A percentile compares a stretch with the other conserved stretches of the same genome.
phyloP scores from a whole-genome alignment of 2,797 vertebrate species.

The Anguilla anguilla region DNA sequence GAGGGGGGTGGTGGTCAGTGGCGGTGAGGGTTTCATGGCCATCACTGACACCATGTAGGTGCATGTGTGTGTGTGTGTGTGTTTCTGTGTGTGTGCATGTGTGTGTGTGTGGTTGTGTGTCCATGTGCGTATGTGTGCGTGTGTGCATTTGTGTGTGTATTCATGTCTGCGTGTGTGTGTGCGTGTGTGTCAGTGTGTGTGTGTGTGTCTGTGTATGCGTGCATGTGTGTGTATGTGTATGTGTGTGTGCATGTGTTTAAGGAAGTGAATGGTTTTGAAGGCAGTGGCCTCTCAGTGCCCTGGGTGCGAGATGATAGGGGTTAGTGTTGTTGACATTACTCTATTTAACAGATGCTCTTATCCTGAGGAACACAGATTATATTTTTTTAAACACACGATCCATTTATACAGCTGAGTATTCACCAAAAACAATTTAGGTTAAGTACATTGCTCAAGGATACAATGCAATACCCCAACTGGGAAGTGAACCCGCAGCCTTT shows the following conservation, averaged over 20 bases:
- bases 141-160: too few relatives aligned
- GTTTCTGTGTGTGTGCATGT: too few relatives aligned
- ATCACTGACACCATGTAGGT: neutral
- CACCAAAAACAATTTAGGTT: neutral
- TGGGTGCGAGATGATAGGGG: neutral
- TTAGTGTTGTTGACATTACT: neutral
- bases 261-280: neutral
- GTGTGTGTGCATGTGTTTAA: neutral
- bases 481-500: neutral
- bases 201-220: neutral
- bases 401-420: conserved; percentile 9
- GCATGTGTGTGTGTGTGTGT: neutral
- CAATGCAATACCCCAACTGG: neutral
- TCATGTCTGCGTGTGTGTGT: too few relatives aligned
- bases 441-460: neutral
- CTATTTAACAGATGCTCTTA: neutral
- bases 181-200: too few relatives aligned
- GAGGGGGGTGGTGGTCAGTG: neutral
- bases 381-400: neutral
- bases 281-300: neutral
- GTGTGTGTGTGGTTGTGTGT: too few relatives aligned
- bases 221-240: neutral
- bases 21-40: neutral
- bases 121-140: too few relatives aligned
- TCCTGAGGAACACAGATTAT: neutral